phyloP scores from a whole-genome alignment of 2,113 vertebrate genomes.

The Romanogobio albipinnatus region DNA sequence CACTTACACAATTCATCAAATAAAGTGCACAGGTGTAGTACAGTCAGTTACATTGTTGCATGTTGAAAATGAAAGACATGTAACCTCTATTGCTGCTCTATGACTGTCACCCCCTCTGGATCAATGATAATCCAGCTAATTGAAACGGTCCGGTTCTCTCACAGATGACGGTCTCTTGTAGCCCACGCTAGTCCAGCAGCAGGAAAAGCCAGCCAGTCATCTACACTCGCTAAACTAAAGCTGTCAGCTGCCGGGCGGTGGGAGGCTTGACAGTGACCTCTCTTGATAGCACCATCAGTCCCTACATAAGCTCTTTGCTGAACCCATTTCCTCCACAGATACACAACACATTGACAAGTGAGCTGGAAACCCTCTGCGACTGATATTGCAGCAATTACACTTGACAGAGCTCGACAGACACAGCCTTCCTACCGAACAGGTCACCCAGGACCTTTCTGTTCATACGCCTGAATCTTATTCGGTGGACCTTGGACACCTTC shows the following conservation, averaged over 20 bases:
- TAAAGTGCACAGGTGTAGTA: background rate
- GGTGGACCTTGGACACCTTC: background rate
- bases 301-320: slow-evolving; percentile 38
- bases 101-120: slow-evolving; percentile 18
- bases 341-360: slow-evolving; percentile 36
- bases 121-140: slow-evolving; percentile 58
- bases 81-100: slow-evolving; percentile 18
- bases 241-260: slow-evolving; percentile 40
- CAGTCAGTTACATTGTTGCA: slow-evolving; percentile 7
- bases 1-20: background rate
- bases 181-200: background rate
- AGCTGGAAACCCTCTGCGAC: slow-evolving; percentile 27
- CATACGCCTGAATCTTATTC: background rate
- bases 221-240: slow-evolving; percentile 39
- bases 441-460: background rate
- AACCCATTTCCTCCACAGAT: slow-evolving; percentile 39
- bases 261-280: slow-evolving; percentile 37
- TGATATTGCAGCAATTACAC: slow-evolving; percentile 45
- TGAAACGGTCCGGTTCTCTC: slow-evolving; percentile 24
- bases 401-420: slow-evolving; percentile 13
- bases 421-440: background rate
- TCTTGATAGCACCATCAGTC: slow-evolving; percentile 33
- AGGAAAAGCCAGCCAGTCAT: background rate
- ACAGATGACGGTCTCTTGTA: slow-evolving; percentile 19
- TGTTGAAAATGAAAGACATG: background rate